phyloP scores from a whole-genome alignment of 2,113 vertebrate genomes.

The Sisor rabdophorus region DNA sequence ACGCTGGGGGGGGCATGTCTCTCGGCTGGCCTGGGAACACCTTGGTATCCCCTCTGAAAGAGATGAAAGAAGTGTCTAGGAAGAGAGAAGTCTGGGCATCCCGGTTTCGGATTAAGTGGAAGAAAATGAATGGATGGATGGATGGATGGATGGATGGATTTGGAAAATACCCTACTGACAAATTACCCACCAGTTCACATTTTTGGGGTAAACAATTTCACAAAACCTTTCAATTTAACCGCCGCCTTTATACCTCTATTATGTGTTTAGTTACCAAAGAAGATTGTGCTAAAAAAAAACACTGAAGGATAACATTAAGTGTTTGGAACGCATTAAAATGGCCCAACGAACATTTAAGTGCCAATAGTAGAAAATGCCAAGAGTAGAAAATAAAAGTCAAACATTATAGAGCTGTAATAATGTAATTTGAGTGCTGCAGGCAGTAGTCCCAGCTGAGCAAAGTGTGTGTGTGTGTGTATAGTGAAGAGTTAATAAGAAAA shows the following conservation, averaged over 20 bases:
- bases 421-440: background rate
- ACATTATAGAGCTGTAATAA: background rate
- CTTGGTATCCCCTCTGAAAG: no score
- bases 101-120: no score
- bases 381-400: background rate
- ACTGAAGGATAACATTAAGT: background rate
- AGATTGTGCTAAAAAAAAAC: background rate
- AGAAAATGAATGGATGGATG: no score
- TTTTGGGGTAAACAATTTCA: background rate
- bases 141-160: no score
- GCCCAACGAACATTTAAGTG: background rate
- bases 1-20: no score
- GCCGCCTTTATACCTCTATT: background rate
- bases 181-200: no score
- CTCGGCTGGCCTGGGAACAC: no score
- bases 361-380: background rate
- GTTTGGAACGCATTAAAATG: background rate
- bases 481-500: background rate
- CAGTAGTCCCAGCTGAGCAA: background rate
- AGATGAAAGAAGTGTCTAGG: no score
- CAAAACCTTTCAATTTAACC: background rate
- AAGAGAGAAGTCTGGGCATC: no score
- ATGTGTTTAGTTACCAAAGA: background rate
- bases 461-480: background rate
- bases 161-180: background rate